These are phyloP conservation scores for Gallinago media DNA, from an alignment of 2,113 vertebrate genomes.

Conservation along the genomic window DNA sequence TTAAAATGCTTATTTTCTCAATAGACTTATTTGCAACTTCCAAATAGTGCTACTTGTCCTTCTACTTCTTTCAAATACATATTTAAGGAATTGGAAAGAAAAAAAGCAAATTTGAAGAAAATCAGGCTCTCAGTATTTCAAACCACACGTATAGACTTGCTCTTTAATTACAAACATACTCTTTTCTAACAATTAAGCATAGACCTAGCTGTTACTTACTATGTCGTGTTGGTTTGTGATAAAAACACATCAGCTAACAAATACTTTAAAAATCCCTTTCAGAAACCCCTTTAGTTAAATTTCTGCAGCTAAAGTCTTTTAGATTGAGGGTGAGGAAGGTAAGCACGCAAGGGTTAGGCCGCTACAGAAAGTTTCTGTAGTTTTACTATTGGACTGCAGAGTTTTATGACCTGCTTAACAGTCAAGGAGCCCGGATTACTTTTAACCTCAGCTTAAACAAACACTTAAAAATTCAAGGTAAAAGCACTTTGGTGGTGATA, in stretches of 20 bases:
- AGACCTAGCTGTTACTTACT: not conserved
- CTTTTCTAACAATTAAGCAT: not conserved
- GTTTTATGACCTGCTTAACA: not conserved
- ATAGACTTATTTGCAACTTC: not conserved
- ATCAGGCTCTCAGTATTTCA: not conserved
- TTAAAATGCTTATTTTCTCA: not conserved
- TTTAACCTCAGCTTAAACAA: constrained; percentile 26
- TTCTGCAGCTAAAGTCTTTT: not conserved
- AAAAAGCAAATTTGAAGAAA: not conserved
- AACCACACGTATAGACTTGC: not conserved
- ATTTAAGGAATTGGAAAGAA: not conserved
- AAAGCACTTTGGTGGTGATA: not conserved
- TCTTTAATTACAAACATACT: not conserved
- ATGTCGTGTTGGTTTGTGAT: not conserved
- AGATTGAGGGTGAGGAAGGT: not conserved
- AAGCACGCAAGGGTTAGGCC: not conserved
- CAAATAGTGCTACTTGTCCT: not conserved
- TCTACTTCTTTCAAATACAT: not conserved
- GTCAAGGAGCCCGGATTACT: not conserved
- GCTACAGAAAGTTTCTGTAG: not conserved
- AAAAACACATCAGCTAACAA: not conserved
- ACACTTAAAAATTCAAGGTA: not conserved
- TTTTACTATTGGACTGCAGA: not conserved
- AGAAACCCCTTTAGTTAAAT: not conserved
- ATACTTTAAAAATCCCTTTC: not conserved